These are phyloP conservation scores for Saturnia pavonia DNA, from an alignment of 2,888 invertebrate species.

Conservation along the genomic window DNA sequence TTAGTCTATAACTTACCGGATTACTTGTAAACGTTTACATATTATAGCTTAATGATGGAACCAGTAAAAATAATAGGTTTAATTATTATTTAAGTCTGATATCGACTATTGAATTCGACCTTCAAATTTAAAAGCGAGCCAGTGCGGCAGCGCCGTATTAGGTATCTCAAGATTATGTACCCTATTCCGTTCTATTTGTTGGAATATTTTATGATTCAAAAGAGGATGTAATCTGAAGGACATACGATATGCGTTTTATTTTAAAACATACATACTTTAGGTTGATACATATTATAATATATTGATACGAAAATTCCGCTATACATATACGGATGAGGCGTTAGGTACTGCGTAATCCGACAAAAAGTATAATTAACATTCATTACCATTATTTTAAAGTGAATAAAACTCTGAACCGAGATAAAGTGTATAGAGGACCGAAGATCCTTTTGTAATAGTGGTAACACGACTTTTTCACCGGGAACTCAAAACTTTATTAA, in stretches of 20 bases:
- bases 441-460: too few relatives aligned
- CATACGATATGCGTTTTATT: not conserved
- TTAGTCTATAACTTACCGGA: too few relatives aligned
- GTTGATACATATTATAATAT: not conserved
- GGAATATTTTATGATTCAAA: not conserved
- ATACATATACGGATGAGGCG: not conserved
- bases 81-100: not conserved
- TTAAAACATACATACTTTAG: not conserved
- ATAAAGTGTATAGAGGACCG: too few relatives aligned
- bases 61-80: not conserved
- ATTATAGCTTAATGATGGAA: not conserved
- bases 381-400: constrained; percentile 5
- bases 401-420: not conserved
- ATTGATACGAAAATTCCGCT: too few relatives aligned
- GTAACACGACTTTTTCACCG: too few relatives aligned
- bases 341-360: not conserved
- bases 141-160: not conserved
- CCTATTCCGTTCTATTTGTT: not conserved
- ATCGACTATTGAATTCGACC: not conserved
- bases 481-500: too few relatives aligned
- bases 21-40: too few relatives aligned
- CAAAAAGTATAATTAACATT: not conserved
- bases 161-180: not conserved
- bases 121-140: too few relatives aligned
- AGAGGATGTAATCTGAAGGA: not conserved